Evolutionary conservation across 2,797 vertebrate genomes (phyloP).

Genomic region (Anguilla obscura): DNA sequence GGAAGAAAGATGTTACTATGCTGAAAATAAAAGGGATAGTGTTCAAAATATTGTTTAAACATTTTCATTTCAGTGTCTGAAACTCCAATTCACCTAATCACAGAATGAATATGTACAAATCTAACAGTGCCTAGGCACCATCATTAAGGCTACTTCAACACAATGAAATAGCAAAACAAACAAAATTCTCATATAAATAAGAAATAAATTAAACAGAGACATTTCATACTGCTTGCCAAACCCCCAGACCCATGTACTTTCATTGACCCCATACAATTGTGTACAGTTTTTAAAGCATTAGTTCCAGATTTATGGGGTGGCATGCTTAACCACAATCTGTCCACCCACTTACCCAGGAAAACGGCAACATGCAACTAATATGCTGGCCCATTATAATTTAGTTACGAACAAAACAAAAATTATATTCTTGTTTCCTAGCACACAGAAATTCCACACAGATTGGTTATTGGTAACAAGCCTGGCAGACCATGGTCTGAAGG

Average conservation of each 20-base stretch:
- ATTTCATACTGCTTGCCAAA: not conserved
- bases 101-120: constrained; percentile 30
- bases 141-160: constrained; percentile 21
- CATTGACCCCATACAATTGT: not conserved
- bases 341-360: constrained; percentile 20
- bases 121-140: constrained; percentile 24
- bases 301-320: not conserved
- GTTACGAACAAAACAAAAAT: not conserved
- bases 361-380: not conserved
- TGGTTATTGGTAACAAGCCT: not conserved
- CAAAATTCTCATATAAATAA: constrained; percentile 18
- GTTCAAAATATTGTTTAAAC: constrained; percentile 1
- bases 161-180: constrained; percentile 21
- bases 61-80: constrained; percentile 17
- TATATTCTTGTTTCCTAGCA: not conserved
- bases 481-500: not conserved
- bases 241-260: not conserved
- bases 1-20: not conserved
- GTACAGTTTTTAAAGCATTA: constrained; percentile 15
- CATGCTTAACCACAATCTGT: constrained; percentile 6
- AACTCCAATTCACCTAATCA: constrained; percentile 16
- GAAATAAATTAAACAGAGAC: constrained; percentile 14
- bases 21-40: constrained; percentile 27
- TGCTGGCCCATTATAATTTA: not conserved
- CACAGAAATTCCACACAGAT: not conserved